Percentiles rank a stretch among this genome's conserved stretches.
Evolutionary conservation across 1,140 invertebrate genomes (phyloP).

Genomic region (Pomacea maculata): DNA sequence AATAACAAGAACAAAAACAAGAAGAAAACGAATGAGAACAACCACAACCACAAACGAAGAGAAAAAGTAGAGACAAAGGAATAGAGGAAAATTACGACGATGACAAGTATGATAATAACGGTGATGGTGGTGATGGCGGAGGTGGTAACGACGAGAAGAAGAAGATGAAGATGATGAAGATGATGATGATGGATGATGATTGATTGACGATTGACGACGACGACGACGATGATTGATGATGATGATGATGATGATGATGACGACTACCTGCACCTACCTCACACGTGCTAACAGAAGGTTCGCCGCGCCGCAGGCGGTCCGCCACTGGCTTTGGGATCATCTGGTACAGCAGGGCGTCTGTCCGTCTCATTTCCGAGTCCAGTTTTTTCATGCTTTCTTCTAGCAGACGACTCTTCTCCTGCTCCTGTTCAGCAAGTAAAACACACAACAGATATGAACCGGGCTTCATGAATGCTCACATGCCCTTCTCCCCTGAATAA

Average conservation of each 20-base stretch:
- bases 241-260: background rate
- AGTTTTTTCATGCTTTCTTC: constrained; percentile 96
- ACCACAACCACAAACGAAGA: background rate
- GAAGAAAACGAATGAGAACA: no score
- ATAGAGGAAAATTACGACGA: background rate
- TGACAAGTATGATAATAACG: background rate
- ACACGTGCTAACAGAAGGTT: constrained; percentile 93
- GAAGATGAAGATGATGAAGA: no score
- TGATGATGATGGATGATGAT: no score
- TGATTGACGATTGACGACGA: background rate
- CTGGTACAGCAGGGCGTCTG: constrained; percentile 94
- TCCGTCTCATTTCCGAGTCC: constrained; percentile 94
- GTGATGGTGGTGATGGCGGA: background rate
- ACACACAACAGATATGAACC: background rate
- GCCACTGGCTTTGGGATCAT: constrained; percentile 97
- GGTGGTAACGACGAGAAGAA: no score
- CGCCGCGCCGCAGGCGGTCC: constrained; percentile 88
- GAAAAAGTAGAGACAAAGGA: background rate
- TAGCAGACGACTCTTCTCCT: constrained; percentile 94
- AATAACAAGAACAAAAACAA: no score
- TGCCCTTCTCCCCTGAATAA: no score
- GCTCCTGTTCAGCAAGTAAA: constrained; percentile 71
- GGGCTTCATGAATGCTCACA: no score
- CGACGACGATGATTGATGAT: background rate
- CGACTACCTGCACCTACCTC: constrained; percentile 73